Evolutionary conservation across 35 echinoderm and acorn worm genomes (phyloP), one percentile per base, ranked within the genome.

Genomic region (Holothuria glaberrima): DNA sequence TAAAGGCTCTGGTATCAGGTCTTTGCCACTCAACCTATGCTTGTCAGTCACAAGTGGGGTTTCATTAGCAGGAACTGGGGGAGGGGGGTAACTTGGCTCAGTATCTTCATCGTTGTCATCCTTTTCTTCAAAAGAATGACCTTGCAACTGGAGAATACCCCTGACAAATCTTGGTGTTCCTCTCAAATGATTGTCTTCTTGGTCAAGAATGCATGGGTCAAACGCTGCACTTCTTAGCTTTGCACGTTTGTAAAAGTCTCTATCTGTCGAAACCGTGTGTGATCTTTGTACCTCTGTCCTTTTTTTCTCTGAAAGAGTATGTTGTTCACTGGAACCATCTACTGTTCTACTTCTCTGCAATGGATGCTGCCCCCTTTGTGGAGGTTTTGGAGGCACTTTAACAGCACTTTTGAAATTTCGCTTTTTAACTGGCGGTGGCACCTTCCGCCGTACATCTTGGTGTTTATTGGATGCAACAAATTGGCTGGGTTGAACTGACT

Each of bases 331-430:
- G 7, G 25, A 24, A 10, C 25, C 26, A 13, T 84, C 80, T 0
- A 84, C 80, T 21, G 80, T 84, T 41, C 58, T 60, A 27, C 80
- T 84, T 41, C 80, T 84, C 57, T 59, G 24, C 26, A 84, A 58
- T 14, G 50, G 50, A 54, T 14, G 50, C 50, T 0, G 12, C 16
- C 5, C 50, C 50, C 50, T 54, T 13, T 56, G 57, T 31, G 80
- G 80, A 9, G 57, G 80, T 38, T 57, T 84, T 48, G 80, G 80
- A 31, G 80, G 80, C 12, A 84, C 57, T 20, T 57, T 84, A 5
- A 28, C 34, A 25, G 13, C 34, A 61, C 80, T 33, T 12, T 12
- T 54, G 13, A 54, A 54, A 54, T 54, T 54, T 17, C 50, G 50
- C 16, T 54, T 54, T 54, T 54, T 54, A 54, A 54, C 16, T 5